phyloP scores from a whole-genome alignment of 2,797 vertebrate species.

The Acrocephalus scirpaceus region DNA sequence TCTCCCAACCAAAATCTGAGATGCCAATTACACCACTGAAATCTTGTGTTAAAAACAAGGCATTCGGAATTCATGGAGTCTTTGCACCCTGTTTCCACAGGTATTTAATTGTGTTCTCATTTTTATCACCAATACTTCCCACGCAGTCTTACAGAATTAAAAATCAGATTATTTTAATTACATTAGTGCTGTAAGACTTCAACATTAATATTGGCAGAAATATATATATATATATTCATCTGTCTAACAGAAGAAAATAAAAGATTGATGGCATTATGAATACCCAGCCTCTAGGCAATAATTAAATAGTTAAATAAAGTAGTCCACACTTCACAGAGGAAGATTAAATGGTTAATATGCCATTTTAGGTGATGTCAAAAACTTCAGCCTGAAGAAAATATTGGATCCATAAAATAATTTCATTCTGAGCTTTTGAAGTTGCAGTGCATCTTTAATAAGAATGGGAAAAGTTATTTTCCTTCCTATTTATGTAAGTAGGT shows the following conservation, averaged over 20 bases:
- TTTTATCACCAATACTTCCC: neutral
- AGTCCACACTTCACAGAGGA: neutral
- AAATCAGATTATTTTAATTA: neutral
- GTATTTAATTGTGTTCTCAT: neutral
- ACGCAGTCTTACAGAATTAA: neutral
- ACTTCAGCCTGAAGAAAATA: neutral
- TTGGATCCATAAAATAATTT: neutral
- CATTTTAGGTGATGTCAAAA: slow-evolving; percentile 21
- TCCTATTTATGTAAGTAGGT: neutral
- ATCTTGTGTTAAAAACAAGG: neutral
- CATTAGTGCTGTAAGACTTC: neutral
- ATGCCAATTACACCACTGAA: neutral
- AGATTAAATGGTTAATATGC: slow-evolving; percentile 25
- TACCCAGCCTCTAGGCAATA: neutral
- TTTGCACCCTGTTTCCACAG: neutral
- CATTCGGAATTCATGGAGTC: neutral
- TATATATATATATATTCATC: neutral
- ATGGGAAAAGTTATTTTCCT: neutral
- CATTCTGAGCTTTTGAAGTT: neutral
- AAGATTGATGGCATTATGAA: neutral
- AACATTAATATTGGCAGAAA: neutral
- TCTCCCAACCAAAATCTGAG: neutral
- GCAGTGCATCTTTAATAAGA: slow-evolving; percentile 22
- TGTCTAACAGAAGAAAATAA: neutral
- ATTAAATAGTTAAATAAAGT: slow-evolving; percentile 1